These are phyloP conservation scores for Perca schrenkii DNA, from an alignment of 2,113 vertebrate genomes.

Conservation along the genomic window DNA sequence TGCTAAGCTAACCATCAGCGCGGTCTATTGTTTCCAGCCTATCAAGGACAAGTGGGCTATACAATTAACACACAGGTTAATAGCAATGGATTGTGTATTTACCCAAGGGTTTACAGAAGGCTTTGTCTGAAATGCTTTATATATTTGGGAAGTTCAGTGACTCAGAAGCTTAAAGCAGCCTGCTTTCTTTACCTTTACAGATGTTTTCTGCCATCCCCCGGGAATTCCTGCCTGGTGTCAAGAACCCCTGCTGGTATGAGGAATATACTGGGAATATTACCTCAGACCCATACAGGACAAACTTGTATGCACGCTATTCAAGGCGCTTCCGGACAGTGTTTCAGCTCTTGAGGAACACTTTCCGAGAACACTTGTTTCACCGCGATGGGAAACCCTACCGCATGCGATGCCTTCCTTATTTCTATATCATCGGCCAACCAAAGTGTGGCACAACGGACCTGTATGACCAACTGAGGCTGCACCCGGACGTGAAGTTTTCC, in stretches of 20 bases:
- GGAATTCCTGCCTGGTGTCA: conserved; percentile 89
- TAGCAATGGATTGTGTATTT: too few relatives aligned
- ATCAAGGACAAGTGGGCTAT: too few relatives aligned
- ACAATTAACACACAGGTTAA: too few relatives aligned
- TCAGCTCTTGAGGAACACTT: conserved; percentile 89
- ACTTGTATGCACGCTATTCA: conserved; percentile 92
- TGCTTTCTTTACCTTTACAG: conserved; percentile 81
- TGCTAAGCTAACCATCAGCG: too few relatives aligned
- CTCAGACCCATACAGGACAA: conserved; percentile 90
- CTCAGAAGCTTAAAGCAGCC: conserved; percentile 16
- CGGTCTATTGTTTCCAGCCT: too few relatives aligned
- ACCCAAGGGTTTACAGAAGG: not conserved
- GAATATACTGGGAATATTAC: conserved; percentile 88
- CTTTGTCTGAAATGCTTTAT: conserved; percentile 18
- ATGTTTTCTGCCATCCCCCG: conserved; percentile 94
- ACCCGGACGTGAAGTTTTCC: conserved; percentile 93
- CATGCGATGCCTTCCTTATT: conserved; percentile 93
- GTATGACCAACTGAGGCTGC: conserved; percentile 91
- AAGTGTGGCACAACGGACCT: conserved; percentile 98
- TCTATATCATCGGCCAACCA: conserved; percentile 98
- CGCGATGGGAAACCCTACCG: conserved; percentile 86
- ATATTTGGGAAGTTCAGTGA: not conserved
- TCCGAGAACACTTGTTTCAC: conserved; percentile 89
- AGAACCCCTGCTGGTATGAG: conserved; percentile 97
- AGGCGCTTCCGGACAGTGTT: conserved; percentile 91